Evolutionary conservation across 2,113 vertebrate genomes (phyloP).

Genomic region (Thalassoma bifasciatum): DNA sequence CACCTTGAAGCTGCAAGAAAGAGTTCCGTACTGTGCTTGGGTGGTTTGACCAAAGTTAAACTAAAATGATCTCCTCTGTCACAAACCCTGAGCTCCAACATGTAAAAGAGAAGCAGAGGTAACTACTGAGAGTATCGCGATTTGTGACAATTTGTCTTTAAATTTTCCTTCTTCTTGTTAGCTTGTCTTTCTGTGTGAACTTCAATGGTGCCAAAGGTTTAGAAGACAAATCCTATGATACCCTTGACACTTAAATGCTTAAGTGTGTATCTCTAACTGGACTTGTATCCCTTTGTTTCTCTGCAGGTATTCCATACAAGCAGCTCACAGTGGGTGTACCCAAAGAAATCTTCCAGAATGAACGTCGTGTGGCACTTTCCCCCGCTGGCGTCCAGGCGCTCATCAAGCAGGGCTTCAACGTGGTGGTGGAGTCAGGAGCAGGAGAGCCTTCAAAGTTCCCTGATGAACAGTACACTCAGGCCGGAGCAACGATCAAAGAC

Average conservation of each 20-base stretch:
- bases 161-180: too few species aligned
- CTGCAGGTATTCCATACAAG: constrained; percentile 94
- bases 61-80: neutral
- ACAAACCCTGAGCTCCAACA: neutral
- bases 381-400: constrained; percentile 95
- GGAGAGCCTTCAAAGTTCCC: constrained; percentile 94
- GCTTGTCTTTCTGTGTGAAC: too few species aligned
- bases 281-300: neutral
- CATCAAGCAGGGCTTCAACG: constrained; percentile 96
- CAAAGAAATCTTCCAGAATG: constrained; percentile 95
- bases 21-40: neutral
- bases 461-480: constrained; percentile 91
- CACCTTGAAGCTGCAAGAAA: constrained; percentile 14
- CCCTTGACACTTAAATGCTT: neutral
- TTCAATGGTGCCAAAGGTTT: too few species aligned
- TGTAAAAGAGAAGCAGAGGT: too few species aligned
- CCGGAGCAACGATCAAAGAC: constrained; percentile 92
- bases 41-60: neutral
- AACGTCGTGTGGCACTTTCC: constrained; percentile 94
- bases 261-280: neutral
- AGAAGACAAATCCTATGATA: too few species aligned
- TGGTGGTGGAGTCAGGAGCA: constrained; percentile 92
- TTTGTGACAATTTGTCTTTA: too few species aligned
- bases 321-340: constrained; percentile 95
- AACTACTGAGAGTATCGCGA: too few species aligned